Evolutionary conservation across 2,797 vertebrate species (phyloP), one percentile per base, ranked within the genome.

Genomic region (Anomalospiza imberbis): DNA sequence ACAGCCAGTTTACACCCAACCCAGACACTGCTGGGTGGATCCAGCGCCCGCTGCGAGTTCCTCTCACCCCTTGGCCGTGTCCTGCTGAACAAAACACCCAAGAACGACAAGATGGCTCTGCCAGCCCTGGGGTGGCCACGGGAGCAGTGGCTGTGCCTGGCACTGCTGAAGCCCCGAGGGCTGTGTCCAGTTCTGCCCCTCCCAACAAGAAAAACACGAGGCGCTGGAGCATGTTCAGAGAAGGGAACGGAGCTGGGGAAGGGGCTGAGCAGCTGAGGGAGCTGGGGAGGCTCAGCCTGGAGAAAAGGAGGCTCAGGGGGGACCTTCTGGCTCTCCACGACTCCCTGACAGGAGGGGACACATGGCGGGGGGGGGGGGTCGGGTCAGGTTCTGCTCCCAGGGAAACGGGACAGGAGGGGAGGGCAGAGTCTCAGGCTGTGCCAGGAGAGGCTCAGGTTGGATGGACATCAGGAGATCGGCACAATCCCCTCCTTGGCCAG

Each of bases 31-130:
- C 12, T 1, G 55, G 10, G 2, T 9, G 45, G 2, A 5, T 3
- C 8, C 29, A 3, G 54, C 8, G 17, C 10, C 2, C 2, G 10
- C 9, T 0, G 5, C 3, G 0, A 11, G 4, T 12, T 36, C 24
- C 63, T 17, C 0, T 17, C 53, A 5, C 19, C 74, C 17, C 2
- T 7, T 7, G 6, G 17, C 26, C 36, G 8, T 22, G 44, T 48
- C 71, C 44, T 22, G 54, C 42, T 12, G 28, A 36, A 31, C 55
- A 17, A 48, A 74, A 38, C 32, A 10, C 22, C 40, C 53, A 5
- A 19, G 50, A 0, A 8, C 22, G 2, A 7, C 66, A 7, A 9
- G 66, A 7, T 3, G 66, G 34, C 66, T 36, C 34, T 51, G 19
- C 47, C 66, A 5, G 66, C 34, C 2, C 61, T 2, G n/a, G 3